These are phyloP conservation scores for Perca flavescens DNA, from an alignment of 2,113 vertebrate species.

Conservation along the genomic window DNA sequence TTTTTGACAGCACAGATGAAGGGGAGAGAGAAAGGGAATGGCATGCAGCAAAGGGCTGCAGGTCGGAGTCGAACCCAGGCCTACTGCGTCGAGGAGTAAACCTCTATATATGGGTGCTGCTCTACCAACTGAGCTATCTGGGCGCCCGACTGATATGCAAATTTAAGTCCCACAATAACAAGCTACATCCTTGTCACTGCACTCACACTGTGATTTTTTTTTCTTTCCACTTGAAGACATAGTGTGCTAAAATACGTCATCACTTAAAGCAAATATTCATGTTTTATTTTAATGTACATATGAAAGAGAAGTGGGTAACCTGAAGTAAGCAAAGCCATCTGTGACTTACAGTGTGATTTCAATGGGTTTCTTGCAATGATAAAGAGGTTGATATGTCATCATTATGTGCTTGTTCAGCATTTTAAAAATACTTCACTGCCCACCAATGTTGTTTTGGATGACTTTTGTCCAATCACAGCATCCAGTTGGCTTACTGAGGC, in stretches of 20 bases:
- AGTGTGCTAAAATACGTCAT: slow-evolving; percentile 29
- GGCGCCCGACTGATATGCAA: slow-evolving; percentile 61
- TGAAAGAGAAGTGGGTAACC: slow-evolving; percentile 43
- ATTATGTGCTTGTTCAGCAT: slow-evolving; percentile 39
- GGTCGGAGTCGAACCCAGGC: no score
- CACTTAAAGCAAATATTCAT: slow-evolving; percentile 42
- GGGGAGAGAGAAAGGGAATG: no score
- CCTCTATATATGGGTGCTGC: no score
- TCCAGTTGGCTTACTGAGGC: slow-evolving; percentile 15
- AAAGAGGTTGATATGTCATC: slow-evolving; percentile 40
- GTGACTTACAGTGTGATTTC: not conserved
- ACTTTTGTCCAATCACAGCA: slow-evolving; percentile 52
- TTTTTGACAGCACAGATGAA: no score
- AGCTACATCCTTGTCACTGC: slow-evolving; percentile 45
- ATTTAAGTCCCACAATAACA: slow-evolving; percentile 48
- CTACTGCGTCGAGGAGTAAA: no score
- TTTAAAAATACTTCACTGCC: slow-evolving; percentile 49
- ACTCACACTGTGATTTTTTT: slow-evolving; percentile 15
- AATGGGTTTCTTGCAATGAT: slow-evolving; percentile 22
- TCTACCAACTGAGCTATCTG: no score
- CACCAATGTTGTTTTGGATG: slow-evolving; percentile 58
- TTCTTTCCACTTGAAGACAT: slow-evolving; percentile 31
- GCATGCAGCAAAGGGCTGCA: no score
- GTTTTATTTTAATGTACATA: slow-evolving; percentile 32
- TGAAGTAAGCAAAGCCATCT: slow-evolving; percentile 46